Evolutionary conservation across 92 coral and sea anemone species (phyloP).

Genomic region (Porites rus): DNA sequence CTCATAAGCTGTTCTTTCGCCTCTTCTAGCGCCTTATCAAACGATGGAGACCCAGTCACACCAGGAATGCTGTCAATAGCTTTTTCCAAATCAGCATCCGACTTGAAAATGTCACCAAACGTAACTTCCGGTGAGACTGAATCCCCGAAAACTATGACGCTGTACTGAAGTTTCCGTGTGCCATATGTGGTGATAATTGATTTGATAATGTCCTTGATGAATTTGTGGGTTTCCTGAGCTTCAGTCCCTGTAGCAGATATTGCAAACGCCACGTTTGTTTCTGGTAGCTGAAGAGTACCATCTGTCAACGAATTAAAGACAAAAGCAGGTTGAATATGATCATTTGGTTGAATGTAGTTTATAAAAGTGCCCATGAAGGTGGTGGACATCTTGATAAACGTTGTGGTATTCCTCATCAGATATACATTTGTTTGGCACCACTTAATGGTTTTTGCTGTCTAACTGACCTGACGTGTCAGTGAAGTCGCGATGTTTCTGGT

Average conservation of each 20-base stretch:
- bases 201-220: constrained; percentile 74
- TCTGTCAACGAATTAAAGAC: constrained; percentile 8
- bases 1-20: constrained; percentile 72
- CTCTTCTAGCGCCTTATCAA: constrained; percentile 74
- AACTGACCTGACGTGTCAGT: too few species aligned
- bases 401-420: too few species aligned
- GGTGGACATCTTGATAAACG: too few species aligned
- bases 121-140: constrained; percentile 63
- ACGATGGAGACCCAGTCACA: constrained; percentile 67
- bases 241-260: constrained; percentile 77
- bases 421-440: too few species aligned
- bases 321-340: background rate
- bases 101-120: constrained; percentile 69
- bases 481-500: too few species aligned
- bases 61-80: constrained; percentile 58
- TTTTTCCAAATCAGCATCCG: constrained; percentile 64
- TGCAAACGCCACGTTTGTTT: constrained; percentile 83
- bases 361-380: background rate
- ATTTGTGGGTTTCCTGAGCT: constrained; percentile 56
- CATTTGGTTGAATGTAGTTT: too few species aligned
- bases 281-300: constrained; percentile 52
- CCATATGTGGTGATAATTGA: constrained; percentile 73
- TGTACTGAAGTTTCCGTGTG: constrained; percentile 69
- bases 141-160: constrained; percentile 81
- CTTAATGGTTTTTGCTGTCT: too few species aligned